A percentile compares a stretch with the other conserved stretches of the same genome.
phyloP scores from a whole-genome alignment of 1,140 invertebrate genomes.

The Procambarus virginalis region DNA sequence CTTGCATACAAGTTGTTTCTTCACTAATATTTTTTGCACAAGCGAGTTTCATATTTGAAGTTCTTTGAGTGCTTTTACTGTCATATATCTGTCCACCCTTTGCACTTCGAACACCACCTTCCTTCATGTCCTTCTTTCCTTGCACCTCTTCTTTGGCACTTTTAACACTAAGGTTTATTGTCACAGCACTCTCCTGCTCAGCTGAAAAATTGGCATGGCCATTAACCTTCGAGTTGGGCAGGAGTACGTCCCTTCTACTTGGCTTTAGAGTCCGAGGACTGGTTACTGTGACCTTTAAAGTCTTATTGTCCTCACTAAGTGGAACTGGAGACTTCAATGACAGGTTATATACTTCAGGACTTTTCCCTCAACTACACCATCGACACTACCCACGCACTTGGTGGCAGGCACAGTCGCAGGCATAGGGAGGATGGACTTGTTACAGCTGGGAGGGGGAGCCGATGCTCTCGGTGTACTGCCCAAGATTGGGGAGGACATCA shows the following conservation, averaged over 20 bases:
- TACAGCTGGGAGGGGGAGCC: not conserved
- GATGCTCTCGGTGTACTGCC: slow-evolving; percentile 6
- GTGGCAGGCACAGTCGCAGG: slow-evolving; percentile 12
- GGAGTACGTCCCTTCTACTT: not conserved
- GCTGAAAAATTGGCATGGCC: slow-evolving; percentile 9
- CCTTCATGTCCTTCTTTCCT: not conserved
- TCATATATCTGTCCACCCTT: slow-evolving; percentile 4
- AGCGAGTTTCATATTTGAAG: not conserved
- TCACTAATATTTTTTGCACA: slow-evolving; percentile 24
- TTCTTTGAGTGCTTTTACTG: slow-evolving; percentile 34
- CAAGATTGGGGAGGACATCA: slow-evolving; percentile 8
- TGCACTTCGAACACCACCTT: slow-evolving; percentile 18
- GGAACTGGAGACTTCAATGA: slow-evolving; percentile 13
- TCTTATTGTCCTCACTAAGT: not conserved
- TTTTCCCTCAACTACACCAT: slow-evolving; percentile 21
- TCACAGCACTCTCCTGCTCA: not conserved
- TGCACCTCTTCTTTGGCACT: slow-evolving; percentile 22
- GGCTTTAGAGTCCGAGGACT: slow-evolving; percentile 19
- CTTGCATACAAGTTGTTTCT: slow-evolving; percentile 1
- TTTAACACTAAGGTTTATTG: not conserved
- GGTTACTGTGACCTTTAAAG: not conserved
- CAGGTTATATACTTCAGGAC: not conserved
- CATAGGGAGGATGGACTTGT: slow-evolving; percentile 8
- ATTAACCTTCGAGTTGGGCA: slow-evolving; percentile 24
- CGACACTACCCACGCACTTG: slow-evolving; percentile 10